Evolutionary conservation across 2,888 invertebrate species (phyloP).

Genomic region (Holacanthella duospinosa): DNA sequence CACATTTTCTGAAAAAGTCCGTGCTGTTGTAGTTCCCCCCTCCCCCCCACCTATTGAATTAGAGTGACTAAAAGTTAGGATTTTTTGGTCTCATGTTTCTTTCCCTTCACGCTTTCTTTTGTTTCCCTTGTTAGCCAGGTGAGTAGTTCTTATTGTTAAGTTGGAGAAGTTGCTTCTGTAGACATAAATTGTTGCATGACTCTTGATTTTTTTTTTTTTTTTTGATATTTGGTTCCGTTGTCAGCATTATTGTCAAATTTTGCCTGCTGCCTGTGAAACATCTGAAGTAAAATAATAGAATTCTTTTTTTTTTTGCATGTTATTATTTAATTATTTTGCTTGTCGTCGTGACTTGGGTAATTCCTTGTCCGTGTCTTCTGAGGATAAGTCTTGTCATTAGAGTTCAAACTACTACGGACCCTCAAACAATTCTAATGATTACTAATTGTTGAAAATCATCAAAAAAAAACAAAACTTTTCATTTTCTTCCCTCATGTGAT

Average conservation of each 20-base stretch:
- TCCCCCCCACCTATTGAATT: background rate
- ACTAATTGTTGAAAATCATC: background rate
- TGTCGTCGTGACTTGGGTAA: constrained; percentile 1
- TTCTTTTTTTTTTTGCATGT: background rate
- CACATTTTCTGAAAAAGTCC: constrained; percentile 38
- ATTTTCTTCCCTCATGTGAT: background rate
- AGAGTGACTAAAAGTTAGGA: background rate
- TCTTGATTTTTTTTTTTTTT: background rate
- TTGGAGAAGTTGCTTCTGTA: background rate
- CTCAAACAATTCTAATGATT: background rate
- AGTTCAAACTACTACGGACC: background rate
- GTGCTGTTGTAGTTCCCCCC: constrained; percentile 11
- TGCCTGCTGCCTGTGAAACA: background rate
- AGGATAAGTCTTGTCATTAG: constrained; percentile 8
- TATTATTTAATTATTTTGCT: no score
- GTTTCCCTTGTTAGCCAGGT: background rate
- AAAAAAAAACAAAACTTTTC: background rate
- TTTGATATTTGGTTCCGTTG: no score
- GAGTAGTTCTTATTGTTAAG: background rate
- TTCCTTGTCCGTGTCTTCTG: constrained; percentile 35
- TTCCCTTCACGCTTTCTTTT: constrained; percentile 3
- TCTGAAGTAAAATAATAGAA: background rate
- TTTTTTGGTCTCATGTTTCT: background rate
- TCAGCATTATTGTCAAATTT: background rate
- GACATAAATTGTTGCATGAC: background rate